phyloP scores from a whole-genome alignment of 2,113 vertebrate species.

The Anoura caudifer region DNA sequence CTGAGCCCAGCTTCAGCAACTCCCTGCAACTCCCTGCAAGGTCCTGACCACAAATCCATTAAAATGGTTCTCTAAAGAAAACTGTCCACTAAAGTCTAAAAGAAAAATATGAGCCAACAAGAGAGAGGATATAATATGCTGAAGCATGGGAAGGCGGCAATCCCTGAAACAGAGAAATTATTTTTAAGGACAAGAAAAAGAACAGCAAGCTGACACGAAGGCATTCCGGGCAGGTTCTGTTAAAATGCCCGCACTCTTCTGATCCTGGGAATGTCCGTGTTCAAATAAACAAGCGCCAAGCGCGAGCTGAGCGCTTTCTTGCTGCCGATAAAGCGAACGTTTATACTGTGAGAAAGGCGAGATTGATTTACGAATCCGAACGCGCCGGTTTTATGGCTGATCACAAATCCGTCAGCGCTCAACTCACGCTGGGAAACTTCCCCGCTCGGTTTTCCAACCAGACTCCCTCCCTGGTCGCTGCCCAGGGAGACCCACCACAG shows the following conservation, averaged over 20 bases:
- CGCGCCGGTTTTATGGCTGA: slow-evolving; percentile 87
- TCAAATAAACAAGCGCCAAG: slow-evolving; percentile 78
- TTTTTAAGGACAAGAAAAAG: slow-evolving; percentile 48
- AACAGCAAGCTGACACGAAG: neutral
- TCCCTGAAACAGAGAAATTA: neutral
- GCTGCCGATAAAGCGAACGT: slow-evolving; percentile 82
- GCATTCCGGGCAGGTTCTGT: slow-evolving; percentile 47
- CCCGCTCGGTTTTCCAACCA: slow-evolving; percentile 64
- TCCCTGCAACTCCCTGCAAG: neutral
- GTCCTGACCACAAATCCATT: slow-evolving; percentile 10
- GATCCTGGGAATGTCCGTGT: slow-evolving; percentile 78
- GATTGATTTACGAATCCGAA: slow-evolving; percentile 92
- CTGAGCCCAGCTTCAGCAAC: neutral
- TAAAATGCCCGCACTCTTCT: slow-evolving; percentile 65
- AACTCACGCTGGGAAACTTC: slow-evolving; percentile 80
- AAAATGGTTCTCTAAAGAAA: neutral
- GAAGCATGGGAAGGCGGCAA: neutral
- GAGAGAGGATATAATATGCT: neutral
- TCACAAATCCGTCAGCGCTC: slow-evolving; percentile 93
- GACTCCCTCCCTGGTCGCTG: slow-evolving; percentile 8
- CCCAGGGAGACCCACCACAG: slow-evolving; percentile 25
- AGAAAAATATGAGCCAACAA: neutral
- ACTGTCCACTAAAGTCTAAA: neutral
- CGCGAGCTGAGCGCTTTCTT: slow-evolving; percentile 70
- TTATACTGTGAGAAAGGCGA: slow-evolving; percentile 82